Evolutionary conservation across 2,113 vertebrate genomes (phyloP).

Genomic region (Ellobius talpinus): DNA sequence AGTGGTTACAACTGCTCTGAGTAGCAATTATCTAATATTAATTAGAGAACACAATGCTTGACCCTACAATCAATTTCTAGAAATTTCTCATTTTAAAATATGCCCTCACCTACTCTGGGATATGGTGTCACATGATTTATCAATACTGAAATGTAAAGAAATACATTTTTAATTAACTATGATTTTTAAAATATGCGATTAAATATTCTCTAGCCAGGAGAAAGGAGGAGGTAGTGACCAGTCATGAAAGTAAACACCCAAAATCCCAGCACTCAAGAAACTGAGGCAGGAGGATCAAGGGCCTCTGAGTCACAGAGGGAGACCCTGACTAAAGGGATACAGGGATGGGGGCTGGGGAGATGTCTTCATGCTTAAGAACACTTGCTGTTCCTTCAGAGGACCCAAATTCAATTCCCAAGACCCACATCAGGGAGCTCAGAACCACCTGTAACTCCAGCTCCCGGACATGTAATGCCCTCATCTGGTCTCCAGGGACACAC

Average conservation of each 20-base stretch:
- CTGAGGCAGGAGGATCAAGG: not conserved
- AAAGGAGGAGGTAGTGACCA: not conserved
- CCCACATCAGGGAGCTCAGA: not conserved
- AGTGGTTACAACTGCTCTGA: not conserved
- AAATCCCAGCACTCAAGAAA: not conserved
- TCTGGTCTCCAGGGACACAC: not conserved
- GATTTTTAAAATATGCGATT: not conserved
- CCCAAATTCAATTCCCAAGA: not conserved
- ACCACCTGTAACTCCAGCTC: not conserved
- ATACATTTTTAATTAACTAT: not conserved
- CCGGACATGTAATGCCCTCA: not conserved
- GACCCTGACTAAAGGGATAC: not conserved
- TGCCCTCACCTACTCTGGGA: too few relatives aligned
- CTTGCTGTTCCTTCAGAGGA: not conserved
- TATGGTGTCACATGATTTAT: too few relatives aligned
- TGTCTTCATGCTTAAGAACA: not conserved
- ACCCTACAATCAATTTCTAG: not conserved
- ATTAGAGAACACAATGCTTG: not conserved
- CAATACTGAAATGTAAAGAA: not conserved
- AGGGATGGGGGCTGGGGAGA: not conserved
- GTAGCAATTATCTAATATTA: constrained; percentile 3
- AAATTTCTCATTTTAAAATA: constrained; percentile 53
- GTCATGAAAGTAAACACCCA: not conserved
- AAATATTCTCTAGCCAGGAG: not conserved
- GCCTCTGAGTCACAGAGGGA: not conserved